phyloP scores from a whole-genome alignment of 2,888 invertebrate species.

The Imbricaverruca yamaguchii region DNA sequence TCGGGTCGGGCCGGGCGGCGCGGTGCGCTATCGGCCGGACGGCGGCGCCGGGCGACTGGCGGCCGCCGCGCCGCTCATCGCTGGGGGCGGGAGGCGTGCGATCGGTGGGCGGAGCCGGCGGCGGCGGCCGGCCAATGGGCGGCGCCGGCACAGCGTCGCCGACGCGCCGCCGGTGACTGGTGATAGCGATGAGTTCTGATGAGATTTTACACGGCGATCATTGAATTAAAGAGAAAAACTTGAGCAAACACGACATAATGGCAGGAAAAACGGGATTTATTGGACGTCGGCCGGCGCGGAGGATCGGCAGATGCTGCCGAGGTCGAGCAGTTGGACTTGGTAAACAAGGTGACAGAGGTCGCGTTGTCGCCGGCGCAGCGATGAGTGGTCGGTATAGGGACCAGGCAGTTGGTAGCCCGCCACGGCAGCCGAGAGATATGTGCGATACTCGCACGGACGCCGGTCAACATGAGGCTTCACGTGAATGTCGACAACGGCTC shows the following conservation, averaged over 20 bases:
- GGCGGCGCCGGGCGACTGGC: neutral
- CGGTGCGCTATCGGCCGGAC: neutral
- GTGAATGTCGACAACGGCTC: no score
- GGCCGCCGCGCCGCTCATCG: neutral
- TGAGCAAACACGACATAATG: slow-evolving; percentile 20
- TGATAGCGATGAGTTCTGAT: slow-evolving; percentile 17
- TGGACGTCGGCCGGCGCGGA: neutral
- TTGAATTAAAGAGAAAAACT: slow-evolving; percentile 15
- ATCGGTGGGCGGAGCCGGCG: slow-evolving; percentile 3
- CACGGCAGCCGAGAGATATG: no score
- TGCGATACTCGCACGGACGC: no score
- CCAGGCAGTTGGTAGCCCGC: no score
- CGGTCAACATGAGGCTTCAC: no score
- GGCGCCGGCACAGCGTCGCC: neutral
- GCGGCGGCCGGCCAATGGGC: neutral
- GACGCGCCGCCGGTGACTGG: neutral
- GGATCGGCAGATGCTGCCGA: neutral
- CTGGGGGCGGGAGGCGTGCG: slow-evolving; percentile 9
- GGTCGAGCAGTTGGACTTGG: neutral
- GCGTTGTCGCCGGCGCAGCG: no score
- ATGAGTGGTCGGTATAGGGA: no score
- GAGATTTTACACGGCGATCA: slow-evolving; percentile 18
- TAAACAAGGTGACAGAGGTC: no score
- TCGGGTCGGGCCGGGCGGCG: neutral
- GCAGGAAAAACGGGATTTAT: slow-evolving; percentile 8